Evolutionary conservation across 2,888 invertebrate genomes (phyloP), one percentile per base, ranked within the genome.

Genomic region (Cylindroiulus punctatus): DNA sequence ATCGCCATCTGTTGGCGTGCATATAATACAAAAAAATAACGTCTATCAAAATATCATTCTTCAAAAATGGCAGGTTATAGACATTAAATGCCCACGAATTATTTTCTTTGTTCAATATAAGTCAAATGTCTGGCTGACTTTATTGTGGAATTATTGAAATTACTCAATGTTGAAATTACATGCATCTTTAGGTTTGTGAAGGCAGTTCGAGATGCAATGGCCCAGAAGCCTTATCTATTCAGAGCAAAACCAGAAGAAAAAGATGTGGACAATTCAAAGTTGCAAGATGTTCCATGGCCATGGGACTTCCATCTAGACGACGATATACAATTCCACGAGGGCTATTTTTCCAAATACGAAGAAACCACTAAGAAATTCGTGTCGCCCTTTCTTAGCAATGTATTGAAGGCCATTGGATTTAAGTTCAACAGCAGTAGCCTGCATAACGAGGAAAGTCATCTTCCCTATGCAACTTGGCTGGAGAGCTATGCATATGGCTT

Each of bases 141-240:
- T n/a, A n/a, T n/a, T n/a, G n/a, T n/a, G n/a, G n/a, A n/a, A n/a
- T n/a, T n/a, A n/a, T n/a, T n/a, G n/a, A n/a, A n/a, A n/a, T n/a
- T n/a, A n/a, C n/a, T n/a, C n/a, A n/a, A n/a, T n/a, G n/a, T n/a
- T n/a, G n/a, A n/a, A n/a, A n/a, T n/a, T n/a, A n/a, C n/a, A n/a
- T n/a, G n/a, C n/a, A n/a, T n/a, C n/a, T n/a, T n/a, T 3, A 76
- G 76, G 14, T 76, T 76, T 3, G 17, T 76, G 4, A 30, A 76
- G 17, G 76, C 76, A 30, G 26, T 76, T 76, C 76, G 76, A 30
- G 76, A 76, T 17, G 76, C 76, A 30, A 76, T 76, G 76, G 76
- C 3, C 30, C 76, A 17, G 26, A 76, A 76, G 30, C 76, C 30
- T 17, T 14, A 30, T 30, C 30, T 76, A 12, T 76, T 76, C 76